These are phyloP conservation scores for Eulemur rubriventer DNA, from an alignment of 2,797 vertebrate species.

Conservation along the genomic window DNA sequence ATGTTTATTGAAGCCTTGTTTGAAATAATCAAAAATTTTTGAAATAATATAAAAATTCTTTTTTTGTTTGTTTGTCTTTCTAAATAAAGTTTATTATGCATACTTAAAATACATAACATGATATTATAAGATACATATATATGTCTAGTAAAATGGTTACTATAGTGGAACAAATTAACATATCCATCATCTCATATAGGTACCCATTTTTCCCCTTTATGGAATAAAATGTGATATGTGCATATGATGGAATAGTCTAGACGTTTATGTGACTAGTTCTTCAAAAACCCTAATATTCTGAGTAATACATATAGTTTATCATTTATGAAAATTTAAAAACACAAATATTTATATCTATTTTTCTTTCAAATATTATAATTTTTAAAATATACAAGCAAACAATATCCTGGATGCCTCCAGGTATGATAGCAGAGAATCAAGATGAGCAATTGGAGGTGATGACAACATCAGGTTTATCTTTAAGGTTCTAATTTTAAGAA, in stretches of 20 bases:
- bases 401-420: neutral
- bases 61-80: no score
- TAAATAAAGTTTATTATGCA: no score
- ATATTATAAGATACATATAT: no score
- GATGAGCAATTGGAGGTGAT: neutral
- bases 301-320: neutral
- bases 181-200: no score
- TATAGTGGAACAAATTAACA: no score
- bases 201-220: no score
- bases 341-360: neutral
- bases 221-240: neutral
- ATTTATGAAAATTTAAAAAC: neutral
- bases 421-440: neutral
- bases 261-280: neutral
- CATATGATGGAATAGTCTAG: neutral
- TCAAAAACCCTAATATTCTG: neutral
- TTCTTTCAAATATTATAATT: neutral
- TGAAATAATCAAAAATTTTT: neutral
- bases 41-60: neutral
- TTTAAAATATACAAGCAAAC: neutral
- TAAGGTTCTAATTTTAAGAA: neutral
- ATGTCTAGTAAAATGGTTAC: no score
- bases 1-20: neutral
- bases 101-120: no score
- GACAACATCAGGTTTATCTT: neutral